Percentiles rank a stretch among this genome's conserved stretches.
Evolutionary conservation across 1,140 invertebrate genomes (phyloP).

Genomic region (Eriosoma lanigerum): DNA sequence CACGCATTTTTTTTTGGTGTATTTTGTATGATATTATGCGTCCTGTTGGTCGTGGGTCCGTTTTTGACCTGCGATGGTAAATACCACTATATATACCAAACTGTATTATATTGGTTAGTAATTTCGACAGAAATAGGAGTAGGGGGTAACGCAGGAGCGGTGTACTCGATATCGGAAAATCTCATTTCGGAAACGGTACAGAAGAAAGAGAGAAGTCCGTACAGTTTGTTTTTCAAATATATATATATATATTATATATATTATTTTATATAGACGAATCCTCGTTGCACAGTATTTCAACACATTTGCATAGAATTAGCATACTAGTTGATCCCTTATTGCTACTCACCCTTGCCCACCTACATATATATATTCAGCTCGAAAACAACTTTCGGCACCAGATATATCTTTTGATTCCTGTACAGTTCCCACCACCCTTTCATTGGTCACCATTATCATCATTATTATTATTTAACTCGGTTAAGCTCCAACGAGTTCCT

Average conservation of each 20-base stretch:
- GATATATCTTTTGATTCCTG: no score
- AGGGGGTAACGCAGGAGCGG: background rate
- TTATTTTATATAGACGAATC: no score
- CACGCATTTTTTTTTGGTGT: no score
- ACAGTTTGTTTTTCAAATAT: constrained; percentile 46
- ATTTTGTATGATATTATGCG: no score
- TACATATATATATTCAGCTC: no score
- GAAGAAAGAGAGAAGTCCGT: constrained; percentile 9
- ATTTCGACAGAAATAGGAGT: background rate
- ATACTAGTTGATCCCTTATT: constrained; percentile 50
- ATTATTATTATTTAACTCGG: constrained; percentile 34
- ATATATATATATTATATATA: no score
- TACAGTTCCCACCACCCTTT: background rate
- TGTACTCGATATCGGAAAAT: constrained; percentile 30
- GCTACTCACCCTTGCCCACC: background rate
- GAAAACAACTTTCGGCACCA: constrained; percentile 47
- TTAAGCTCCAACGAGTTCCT: constrained; percentile 13
- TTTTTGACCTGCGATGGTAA: constrained; percentile 6
- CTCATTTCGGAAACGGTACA: constrained; percentile 18
- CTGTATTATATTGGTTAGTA: background rate
- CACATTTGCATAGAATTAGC: constrained; percentile 50
- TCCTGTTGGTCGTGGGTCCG: no score
- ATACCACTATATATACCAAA: no score
- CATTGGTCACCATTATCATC: no score
- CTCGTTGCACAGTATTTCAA: constrained; percentile 9